A percentile compares a stretch with the other conserved stretches of the same genome.
Evolutionary conservation across 2,888 invertebrate species (phyloP).

Genomic region (Eubasilissa splendida): DNA sequence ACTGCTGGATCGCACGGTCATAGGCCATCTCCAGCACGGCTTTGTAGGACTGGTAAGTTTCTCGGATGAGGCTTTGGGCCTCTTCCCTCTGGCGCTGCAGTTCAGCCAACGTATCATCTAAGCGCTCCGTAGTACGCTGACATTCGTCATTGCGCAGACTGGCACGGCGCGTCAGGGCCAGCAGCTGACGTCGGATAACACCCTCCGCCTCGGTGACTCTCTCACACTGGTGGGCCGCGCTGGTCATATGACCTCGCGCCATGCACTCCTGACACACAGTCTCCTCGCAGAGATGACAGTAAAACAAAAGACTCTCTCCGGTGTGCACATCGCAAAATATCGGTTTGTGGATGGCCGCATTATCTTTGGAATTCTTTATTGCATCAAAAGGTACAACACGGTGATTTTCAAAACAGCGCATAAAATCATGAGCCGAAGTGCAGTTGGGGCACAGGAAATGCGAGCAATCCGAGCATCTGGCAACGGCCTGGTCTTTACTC

Average conservation of each 20-base stretch:
- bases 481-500: constrained; percentile 94
- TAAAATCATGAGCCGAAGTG: constrained; percentile 95
- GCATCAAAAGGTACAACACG: constrained; percentile 92
- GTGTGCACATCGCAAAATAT: constrained; percentile 88
- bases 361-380: constrained; percentile 83
- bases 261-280: constrained; percentile 92
- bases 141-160: constrained; percentile 84
- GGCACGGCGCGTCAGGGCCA: constrained; percentile 82
- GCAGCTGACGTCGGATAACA: constrained; percentile 83
- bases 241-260: constrained; percentile 86
- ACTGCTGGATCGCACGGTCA: constrained; percentile 82
- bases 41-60: constrained; percentile 85
- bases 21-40: constrained; percentile 86
- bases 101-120: constrained; percentile 87
- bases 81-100: constrained; percentile 90
- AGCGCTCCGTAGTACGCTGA: constrained; percentile 81
- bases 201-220: constrained; percentile 86
- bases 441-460: constrained; percentile 95
- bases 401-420: constrained; percentile 97
- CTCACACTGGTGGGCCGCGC: constrained; percentile 85
- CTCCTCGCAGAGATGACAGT: constrained; percentile 89
- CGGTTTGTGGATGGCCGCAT: constrained; percentile 90
- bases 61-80: constrained; percentile 86
- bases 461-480: constrained; percentile 95
- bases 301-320: constrained; percentile 88